Evolutionary conservation across 2,797 vertebrate genomes (phyloP).

Genomic region (Discoglossus pictus): DNA sequence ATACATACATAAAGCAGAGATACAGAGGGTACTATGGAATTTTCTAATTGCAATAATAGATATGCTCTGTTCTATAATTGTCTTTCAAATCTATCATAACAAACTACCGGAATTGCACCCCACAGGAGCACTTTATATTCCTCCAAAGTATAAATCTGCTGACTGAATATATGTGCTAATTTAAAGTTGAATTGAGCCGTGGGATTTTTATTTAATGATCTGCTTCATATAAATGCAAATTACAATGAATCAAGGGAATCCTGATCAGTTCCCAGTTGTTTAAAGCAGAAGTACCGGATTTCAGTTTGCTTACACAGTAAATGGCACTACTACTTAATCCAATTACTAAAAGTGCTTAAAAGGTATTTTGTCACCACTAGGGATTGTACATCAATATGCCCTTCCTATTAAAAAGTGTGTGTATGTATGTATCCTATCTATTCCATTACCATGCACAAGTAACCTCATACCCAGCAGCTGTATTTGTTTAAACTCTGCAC

Average conservation of each 20-base stretch:
- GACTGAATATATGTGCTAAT: slow-evolving; percentile 47
- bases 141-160: slow-evolving; percentile 47
- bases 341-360: slow-evolving; percentile 28
- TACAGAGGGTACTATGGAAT: too few species aligned
- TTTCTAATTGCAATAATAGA: slow-evolving; percentile 21
- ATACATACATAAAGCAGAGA: too few species aligned
- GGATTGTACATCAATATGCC: slow-evolving; percentile 18
- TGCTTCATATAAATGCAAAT: slow-evolving; percentile 50
- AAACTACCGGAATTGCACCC: slow-evolving; percentile 34
- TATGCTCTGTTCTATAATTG: slow-evolving; percentile 38
- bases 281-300: slow-evolving; percentile 29
- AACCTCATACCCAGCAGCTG: neutral
- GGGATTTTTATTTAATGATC: slow-evolving; percentile 50
- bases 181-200: slow-evolving; percentile 44
- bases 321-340: slow-evolving; percentile 6
- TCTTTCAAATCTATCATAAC: slow-evolving; percentile 41
- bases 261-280: slow-evolving; percentile 36
- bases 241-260: slow-evolving; percentile 34
- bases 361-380: neutral
- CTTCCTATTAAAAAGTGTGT: neutral
- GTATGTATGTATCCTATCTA: neutral
- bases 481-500: neutral
- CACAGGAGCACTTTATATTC: slow-evolving; percentile 44
- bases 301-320: slow-evolving; percentile 20
- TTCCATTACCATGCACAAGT: neutral